A percentile compares a stretch with the other conserved stretches of the same genome.
Evolutionary conservation across 2,888 invertebrate species (phyloP).

Genomic region (Mythimna vitellina): DNA sequence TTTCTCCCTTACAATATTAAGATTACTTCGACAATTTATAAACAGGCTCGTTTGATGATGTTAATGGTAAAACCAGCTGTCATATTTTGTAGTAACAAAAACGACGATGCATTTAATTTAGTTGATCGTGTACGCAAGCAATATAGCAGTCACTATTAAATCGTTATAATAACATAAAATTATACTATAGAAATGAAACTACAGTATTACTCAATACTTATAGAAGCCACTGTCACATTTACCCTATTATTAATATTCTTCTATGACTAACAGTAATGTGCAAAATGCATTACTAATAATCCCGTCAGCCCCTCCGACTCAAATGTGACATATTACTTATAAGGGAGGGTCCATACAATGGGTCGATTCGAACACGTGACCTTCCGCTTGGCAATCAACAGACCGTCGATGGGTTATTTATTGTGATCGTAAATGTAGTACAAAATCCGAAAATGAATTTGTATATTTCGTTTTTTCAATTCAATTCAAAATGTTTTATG

Average conservation of each 20-base stretch:
- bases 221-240: constrained; percentile 25
- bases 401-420: constrained; percentile 23
- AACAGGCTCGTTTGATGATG: not conserved
- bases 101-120: constrained; percentile 5
- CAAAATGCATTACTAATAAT: constrained; percentile 56
- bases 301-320: constrained; percentile 49
- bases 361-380: constrained; percentile 48
- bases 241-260: constrained; percentile 25
- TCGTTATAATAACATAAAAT: not conserved
- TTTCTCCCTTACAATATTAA: not conserved
- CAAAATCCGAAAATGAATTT: constrained; percentile 27
- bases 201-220: constrained; percentile 7
- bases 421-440: constrained; percentile 25
- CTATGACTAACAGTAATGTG: constrained; percentile 45
- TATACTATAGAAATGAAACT: constrained; percentile 8
- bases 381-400: constrained; percentile 42
- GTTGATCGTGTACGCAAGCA: not conserved
- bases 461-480: not conserved
- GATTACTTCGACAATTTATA: not conserved
- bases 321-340: constrained; percentile 51
- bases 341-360: constrained; percentile 51
- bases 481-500: not conserved
- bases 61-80: constrained; percentile 17
- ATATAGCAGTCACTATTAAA: not conserved
- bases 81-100: not conserved